A percentile compares a stretch with the other conserved stretches of the same genome.
These are phyloP conservation scores for Heliconius himera DNA, from an alignment of 1,140 invertebrate genomes.

Conservation along the genomic window DNA sequence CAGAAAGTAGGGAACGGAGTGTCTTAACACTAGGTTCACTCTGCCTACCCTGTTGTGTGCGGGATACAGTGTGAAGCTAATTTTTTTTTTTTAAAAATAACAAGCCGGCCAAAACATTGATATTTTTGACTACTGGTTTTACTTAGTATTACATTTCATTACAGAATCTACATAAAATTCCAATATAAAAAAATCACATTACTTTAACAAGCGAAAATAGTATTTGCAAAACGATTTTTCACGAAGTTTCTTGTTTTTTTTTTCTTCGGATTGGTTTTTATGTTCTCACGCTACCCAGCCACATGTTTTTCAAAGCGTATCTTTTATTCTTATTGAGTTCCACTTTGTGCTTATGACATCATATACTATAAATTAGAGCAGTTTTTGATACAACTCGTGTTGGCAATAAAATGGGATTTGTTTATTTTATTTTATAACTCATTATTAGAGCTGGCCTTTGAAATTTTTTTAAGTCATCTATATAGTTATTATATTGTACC, in stretches of 20 bases:
- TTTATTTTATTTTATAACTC: slow-evolving; percentile 70
- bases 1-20: too few relatives aligned
- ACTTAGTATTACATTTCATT: background rate
- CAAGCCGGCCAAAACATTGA: too few relatives aligned
- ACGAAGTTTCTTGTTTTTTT: slow-evolving; percentile 45
- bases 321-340: slow-evolving; percentile 68
- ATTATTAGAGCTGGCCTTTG: slow-evolving; percentile 50
- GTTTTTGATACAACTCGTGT: slow-evolving; percentile 70
- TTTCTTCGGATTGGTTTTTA: slow-evolving; percentile 59
- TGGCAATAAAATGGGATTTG: slow-evolving; percentile 68
- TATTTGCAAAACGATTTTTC: background rate
- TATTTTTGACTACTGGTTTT: too few relatives aligned
- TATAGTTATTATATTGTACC: background rate
- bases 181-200: background rate
- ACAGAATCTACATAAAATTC: too few relatives aligned
- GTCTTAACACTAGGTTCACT: too few relatives aligned
- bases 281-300: slow-evolving; percentile 69
- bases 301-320: slow-evolving; percentile 72
- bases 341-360: slow-evolving; percentile 64
- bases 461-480: slow-evolving; percentile 37
- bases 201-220: background rate
- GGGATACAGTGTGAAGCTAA: too few relatives aligned
- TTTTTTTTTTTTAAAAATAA: too few relatives aligned
- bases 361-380: slow-evolving; percentile 72
- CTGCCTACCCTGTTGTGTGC: too few relatives aligned